phyloP scores from a whole-genome alignment of 2,888 invertebrate species.

The Alsophila aescularia region DNA sequence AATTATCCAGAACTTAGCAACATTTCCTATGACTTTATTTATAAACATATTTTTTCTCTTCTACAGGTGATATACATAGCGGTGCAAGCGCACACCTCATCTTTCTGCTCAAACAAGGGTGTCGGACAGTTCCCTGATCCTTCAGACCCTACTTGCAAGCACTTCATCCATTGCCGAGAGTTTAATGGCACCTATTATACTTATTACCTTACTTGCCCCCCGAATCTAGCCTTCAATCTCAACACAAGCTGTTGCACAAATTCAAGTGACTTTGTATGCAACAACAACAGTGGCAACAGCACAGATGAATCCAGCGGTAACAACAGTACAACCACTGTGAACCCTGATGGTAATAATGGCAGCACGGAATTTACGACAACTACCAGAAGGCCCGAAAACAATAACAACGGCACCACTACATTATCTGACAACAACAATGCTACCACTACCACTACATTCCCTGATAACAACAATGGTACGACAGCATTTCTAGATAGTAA shows the following conservation, averaged over 20 bases:
- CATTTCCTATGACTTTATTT: background rate
- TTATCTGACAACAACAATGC: background rate
- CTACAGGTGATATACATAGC: background rate
- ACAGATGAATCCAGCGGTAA: background rate
- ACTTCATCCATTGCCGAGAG: background rate
- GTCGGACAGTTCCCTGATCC: background rate
- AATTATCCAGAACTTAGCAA: too few relatives aligned
- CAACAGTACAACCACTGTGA: background rate
- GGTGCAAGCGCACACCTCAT: background rate
- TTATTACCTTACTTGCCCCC: background rate
- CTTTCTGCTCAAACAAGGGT: background rate
- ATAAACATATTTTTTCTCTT: background rate
- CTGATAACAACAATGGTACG: background rate
- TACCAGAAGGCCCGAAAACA: background rate
- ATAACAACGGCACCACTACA: background rate
- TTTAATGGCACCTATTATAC: background rate
- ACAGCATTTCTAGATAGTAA: background rate
- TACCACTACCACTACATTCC: background rate
- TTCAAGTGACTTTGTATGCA: background rate
- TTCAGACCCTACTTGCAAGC: background rate
- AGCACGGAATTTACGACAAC: background rate
- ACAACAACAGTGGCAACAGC: background rate
- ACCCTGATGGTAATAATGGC: background rate
- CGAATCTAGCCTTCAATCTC: background rate
- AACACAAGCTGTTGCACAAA: background rate